These are phyloP conservation scores for Cyphomyrus discorhynchus DNA, from an alignment of 2,113 vertebrate genomes.

Conservation along the genomic window DNA sequence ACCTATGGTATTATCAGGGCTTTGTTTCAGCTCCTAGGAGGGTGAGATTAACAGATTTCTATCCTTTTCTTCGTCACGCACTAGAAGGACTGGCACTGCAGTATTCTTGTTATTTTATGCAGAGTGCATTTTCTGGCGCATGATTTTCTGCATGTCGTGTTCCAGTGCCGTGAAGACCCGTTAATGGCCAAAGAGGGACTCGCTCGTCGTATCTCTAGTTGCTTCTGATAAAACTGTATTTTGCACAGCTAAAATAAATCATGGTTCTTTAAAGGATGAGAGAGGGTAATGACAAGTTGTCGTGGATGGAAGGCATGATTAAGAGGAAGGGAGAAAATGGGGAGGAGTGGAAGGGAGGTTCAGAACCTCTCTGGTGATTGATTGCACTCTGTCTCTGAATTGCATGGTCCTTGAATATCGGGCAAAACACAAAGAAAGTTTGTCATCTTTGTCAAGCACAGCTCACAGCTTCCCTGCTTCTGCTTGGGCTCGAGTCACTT, in stretches of 20 bases:
- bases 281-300: neutral
- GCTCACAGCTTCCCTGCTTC: neutral
- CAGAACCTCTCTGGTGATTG: neutral
- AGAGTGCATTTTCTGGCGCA: neutral
- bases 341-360: neutral
- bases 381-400: neutral
- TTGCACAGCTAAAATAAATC: neutral
- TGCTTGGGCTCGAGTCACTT: neutral
- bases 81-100: neutral
- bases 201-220: neutral
- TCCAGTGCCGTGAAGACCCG: neutral
- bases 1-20: neutral
- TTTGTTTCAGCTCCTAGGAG: neutral
- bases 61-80: neutral
- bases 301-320: neutral
- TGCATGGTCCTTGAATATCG: neutral
- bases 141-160: neutral
- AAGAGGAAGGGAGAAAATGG: neutral
- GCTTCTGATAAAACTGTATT: neutral
- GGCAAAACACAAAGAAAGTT: neutral
- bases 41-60: neutral
- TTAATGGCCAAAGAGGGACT: neutral
- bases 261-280: neutral
- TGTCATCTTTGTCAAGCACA: neutral
- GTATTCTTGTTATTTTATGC: neutral